Evolutionary conservation across 2,888 invertebrate species (phyloP).

Genomic region (Xanthostigma xanthostigma): DNA sequence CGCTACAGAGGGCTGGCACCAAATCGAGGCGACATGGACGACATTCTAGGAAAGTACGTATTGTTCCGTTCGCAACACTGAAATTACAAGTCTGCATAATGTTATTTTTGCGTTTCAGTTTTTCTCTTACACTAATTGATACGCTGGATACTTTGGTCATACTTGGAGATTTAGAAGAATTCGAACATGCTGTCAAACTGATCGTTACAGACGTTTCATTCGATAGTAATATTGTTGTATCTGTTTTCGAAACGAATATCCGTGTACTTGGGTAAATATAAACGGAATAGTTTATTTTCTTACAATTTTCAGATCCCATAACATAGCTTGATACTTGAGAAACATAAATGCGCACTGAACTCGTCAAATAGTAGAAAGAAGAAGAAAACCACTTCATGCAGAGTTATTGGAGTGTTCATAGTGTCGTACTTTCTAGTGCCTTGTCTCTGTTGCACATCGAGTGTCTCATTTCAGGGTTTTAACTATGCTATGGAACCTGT

Average conservation of each 20-base stretch:
- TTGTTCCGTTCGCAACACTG: not conserved
- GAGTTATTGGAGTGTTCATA: too few species aligned
- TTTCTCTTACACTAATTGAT: slow-evolving; percentile 90
- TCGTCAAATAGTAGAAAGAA: too few species aligned
- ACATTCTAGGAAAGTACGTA: slow-evolving; percentile 89
- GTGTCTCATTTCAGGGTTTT: too few species aligned
- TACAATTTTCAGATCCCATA: not conserved
- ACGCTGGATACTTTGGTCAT: slow-evolving; percentile 84
- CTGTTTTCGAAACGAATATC: slow-evolving; percentile 97
- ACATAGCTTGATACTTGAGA: too few species aligned
- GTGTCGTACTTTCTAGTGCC: too few species aligned
- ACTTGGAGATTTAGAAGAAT: slow-evolving; percentile 85
- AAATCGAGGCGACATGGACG: slow-evolving; percentile 91
- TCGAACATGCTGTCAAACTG: slow-evolving; percentile 77
- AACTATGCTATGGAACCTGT: too few species aligned
- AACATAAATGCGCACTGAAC: too few species aligned
- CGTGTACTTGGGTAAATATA: slow-evolving; percentile 77
- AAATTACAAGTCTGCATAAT: not conserved
- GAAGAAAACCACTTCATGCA: too few species aligned
- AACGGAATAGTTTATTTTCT: not conserved
- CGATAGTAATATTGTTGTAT: slow-evolving; percentile 88
- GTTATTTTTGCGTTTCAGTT: slow-evolving; percentile 45
- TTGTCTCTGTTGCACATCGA: too few species aligned
- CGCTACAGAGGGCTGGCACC: slow-evolving; percentile 80
- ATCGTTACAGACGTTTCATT: slow-evolving; percentile 80